These are phyloP conservation scores for Apis florea DNA, from an alignment of 1,140 invertebrate genomes.

Conservation along the genomic window DNA sequence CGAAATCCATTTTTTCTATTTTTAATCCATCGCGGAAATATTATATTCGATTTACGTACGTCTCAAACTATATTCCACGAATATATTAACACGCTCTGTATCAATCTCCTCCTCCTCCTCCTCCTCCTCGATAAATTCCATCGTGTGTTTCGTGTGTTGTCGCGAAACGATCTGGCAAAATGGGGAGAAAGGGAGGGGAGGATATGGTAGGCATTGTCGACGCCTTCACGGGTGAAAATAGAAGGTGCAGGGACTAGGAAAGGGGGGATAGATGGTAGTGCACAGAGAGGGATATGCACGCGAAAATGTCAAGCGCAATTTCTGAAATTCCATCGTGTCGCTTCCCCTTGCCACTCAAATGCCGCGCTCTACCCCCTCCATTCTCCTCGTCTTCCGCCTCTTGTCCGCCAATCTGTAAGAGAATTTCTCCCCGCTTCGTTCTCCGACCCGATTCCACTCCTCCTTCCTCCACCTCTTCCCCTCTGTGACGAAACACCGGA, in stretches of 20 bases:
- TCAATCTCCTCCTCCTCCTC: too few species aligned
- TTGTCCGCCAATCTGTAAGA: constrained; percentile 40
- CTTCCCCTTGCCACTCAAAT: constrained; percentile 60
- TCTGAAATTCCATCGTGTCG: constrained; percentile 66
- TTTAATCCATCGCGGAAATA: too few species aligned
- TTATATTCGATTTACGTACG: too few species aligned
- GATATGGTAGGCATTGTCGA: constrained; percentile 13
- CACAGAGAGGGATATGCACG: constrained; percentile 25
- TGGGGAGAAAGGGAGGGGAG: not conserved
- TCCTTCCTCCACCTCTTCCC: not conserved
- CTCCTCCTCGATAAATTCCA: constrained; percentile 18
- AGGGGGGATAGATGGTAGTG: not conserved
- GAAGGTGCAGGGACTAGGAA: not conserved
- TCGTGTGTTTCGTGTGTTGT: constrained; percentile 17
- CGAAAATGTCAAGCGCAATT: constrained; percentile 66
- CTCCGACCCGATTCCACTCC: not conserved
- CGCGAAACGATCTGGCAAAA: not conserved
- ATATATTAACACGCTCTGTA: too few species aligned
- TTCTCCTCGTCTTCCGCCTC: constrained; percentile 1
- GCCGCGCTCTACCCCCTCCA: constrained; percentile 25
- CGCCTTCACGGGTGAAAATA: constrained; percentile 40
- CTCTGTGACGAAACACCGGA: not conserved
- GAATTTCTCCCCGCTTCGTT: constrained; percentile 19
- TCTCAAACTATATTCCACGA: too few species aligned
- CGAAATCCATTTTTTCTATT: too few species aligned